These are phyloP conservation scores for Dryococelus australis DNA, from an alignment of 2,888 invertebrate species.

Conservation along the genomic window DNA sequence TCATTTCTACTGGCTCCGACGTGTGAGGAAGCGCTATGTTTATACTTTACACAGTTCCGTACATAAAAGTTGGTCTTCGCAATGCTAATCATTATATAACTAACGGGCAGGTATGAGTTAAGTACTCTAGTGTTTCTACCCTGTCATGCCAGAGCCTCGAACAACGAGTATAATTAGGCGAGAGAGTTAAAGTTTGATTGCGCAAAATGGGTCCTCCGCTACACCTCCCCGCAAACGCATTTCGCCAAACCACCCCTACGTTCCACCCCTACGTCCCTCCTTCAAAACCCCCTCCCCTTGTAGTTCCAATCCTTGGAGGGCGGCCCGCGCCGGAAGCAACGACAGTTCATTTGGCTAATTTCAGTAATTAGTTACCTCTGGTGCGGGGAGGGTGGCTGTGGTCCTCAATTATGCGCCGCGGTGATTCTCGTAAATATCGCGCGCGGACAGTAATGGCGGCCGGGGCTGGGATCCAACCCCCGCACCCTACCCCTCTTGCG, in stretches of 20 bases:
- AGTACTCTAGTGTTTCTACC: too few relatives aligned
- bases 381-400: not conserved
- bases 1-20: too few relatives aligned
- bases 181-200: not conserved
- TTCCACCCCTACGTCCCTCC: not conserved
- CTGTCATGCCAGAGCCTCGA: too few relatives aligned
- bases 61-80: too few relatives aligned
- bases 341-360: not conserved
- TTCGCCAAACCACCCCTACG: not conserved
- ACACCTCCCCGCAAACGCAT: not conserved
- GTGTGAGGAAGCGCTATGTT: too few relatives aligned
- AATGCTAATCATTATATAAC: too few relatives aligned
- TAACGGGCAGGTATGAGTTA: too few relatives aligned
- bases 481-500: not conserved
- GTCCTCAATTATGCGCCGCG: not conserved
- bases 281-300: not conserved
- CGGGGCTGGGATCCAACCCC: not conserved
- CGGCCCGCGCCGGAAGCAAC: not conserved
- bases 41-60: too few relatives aligned
- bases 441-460: not conserved
- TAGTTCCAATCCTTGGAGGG: too few relatives aligned
- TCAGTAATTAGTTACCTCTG: not conserved
- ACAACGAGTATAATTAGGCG: not conserved
- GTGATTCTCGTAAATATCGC: conserved; percentile 10
- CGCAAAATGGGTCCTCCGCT: not conserved